Base-by-base conservation (phyloP, 1,140 invertebrate species). In the Whitmania pigra region DNA sequence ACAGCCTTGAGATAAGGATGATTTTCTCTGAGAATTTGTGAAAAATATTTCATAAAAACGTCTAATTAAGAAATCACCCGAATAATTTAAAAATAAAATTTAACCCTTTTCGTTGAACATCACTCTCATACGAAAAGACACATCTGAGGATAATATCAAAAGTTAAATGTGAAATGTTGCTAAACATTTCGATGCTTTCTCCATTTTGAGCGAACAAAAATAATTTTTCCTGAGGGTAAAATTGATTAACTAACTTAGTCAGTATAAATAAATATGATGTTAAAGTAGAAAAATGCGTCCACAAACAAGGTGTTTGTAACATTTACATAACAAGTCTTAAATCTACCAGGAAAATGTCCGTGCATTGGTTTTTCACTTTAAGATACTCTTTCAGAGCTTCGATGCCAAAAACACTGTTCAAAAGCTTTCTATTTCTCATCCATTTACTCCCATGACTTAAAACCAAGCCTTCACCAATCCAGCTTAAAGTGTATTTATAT, bases 351-450 rank as follows among this genome's bases (percentile, higher is more conserved):
- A 71, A 57, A 29, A 31, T 63, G 25, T 76, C 73, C 0, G 75
- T 69, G 53, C 75, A 74, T 74, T 88, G 86, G 75, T 89, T 88
- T 79, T 94, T 90, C 4, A 92, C 85, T 27, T 87, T 86, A 9
- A 91, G 78, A 77, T 93, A 94, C 72, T 89, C 86, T 74, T 93
- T 89, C 55, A 95, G 83, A 60, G 94, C 91, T 73, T 88, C 87
- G 77, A 92, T 92, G 80, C 93, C 92, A 80, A 94, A 94, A 0
- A 91, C 88, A 25, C 92, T 92, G 0, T 91, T 94, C 4, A 94
- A 88, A 74, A 95, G 86, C 83, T 93, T 90, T 72, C 92, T 84
- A 20, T 90, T 84, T 0, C 82, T 76, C 53, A 87, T 85, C 91
- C 92, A 95, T 79, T 89, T 89, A 15, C 82, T 79, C 63, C 89